A percentile compares a stretch with the other conserved stretches of the same genome.
phyloP scores from a whole-genome alignment of 2,797 vertebrate genomes.

The Tapirus indicus region DNA sequence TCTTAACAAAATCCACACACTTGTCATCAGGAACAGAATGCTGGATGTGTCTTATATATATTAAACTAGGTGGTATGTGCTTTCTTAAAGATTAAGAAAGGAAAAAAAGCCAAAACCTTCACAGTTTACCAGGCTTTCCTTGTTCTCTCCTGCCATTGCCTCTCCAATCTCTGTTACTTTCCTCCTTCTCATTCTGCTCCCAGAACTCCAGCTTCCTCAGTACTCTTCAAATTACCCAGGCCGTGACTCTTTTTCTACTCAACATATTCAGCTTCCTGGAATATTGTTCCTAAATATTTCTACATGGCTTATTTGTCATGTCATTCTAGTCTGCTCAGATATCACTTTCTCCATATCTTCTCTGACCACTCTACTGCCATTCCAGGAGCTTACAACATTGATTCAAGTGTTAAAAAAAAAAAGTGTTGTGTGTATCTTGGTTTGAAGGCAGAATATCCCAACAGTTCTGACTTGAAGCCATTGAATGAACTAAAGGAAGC shows the following conservation, averaged over 20 bases:
- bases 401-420: background rate
- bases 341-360: too few species aligned
- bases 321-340: background rate
- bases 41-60: conserved; percentile 90
- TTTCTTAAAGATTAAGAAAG: conserved; percentile 91
- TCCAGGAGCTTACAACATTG: background rate
- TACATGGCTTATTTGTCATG: background rate
- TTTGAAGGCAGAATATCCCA: background rate
- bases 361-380: background rate
- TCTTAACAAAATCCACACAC: conserved; percentile 91
- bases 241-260: background rate
- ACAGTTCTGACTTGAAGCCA: too few species aligned
- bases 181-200: background rate
- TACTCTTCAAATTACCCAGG: background rate
- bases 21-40: conserved; percentile 91
- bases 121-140: rapidly evolving
- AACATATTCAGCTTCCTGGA: background rate
- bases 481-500: background rate
- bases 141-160: too few species aligned
- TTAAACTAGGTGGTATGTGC: conserved; percentile 89
- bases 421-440: background rate
- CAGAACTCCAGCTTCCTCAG: background rate
- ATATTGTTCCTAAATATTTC: background rate
- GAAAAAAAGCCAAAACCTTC: background rate
- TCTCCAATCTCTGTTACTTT: background rate